Conservation (phyloP, 1,140 invertebrate genomes). For the Diuraphis noxia region DNA sequence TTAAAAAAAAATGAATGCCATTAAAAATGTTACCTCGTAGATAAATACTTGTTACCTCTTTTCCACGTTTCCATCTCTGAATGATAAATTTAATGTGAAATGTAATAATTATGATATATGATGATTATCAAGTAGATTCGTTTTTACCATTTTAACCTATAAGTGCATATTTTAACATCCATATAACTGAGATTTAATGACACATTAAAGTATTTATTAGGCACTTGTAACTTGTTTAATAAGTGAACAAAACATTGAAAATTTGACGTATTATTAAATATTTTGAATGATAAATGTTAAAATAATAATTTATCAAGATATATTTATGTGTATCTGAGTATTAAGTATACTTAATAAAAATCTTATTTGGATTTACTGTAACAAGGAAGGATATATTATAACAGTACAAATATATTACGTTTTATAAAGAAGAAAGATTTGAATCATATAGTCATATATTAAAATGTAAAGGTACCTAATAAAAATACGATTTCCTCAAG, state of each 20-base stretch:
- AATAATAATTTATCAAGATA: too few relatives aligned
- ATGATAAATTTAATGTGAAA: background rate
- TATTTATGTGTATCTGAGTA: too few relatives aligned
- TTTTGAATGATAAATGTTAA: too few relatives aligned
- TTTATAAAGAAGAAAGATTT: background rate
- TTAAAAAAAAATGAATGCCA: background rate
- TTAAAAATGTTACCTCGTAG: background rate
- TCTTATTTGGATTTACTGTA: too few relatives aligned
- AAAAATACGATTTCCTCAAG: background rate
- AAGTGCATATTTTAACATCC: background rate
- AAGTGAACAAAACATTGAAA: too few relatives aligned
- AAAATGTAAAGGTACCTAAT: background rate
- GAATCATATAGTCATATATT: background rate
- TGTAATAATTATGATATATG: background rate
- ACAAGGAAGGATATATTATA: too few relatives aligned
- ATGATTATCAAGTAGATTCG: background rate
- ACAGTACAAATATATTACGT: too few relatives aligned
- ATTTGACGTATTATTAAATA: too few relatives aligned
- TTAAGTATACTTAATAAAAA: too few relatives aligned
- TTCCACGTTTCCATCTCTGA: background rate
- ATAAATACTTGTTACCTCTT: background rate
- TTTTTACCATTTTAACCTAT: background rate
- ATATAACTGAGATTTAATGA: too few relatives aligned
- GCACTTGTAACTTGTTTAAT: too few relatives aligned
- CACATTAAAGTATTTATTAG: too few relatives aligned